Percentiles rank a stretch among this genome's conserved stretches.
Conservation (phyloP, 2,888 invertebrate genomes). For the Blastobasis adustella region DNA sequence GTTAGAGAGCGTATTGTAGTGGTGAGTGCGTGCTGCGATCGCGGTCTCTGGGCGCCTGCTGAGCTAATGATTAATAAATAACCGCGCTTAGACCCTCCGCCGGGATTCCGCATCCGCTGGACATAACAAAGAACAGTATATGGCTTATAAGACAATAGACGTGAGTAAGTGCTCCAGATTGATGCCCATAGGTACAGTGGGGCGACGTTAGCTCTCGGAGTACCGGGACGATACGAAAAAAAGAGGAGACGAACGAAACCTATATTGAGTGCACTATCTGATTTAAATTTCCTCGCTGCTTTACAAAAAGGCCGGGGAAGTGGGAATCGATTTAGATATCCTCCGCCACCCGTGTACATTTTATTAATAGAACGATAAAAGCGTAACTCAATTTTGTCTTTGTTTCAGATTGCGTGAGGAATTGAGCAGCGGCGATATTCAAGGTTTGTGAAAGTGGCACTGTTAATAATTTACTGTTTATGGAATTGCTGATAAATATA, state of each 20-base stretch:
- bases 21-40: constrained; percentile 40
- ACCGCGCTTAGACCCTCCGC: constrained; percentile 10
- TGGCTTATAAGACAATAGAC: too few relatives aligned
- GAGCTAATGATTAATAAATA: constrained; percentile 39
- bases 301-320: constrained; percentile 13
- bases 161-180: too few relatives aligned
- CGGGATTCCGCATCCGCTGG: too few relatives aligned
- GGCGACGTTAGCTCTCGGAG: too few relatives aligned
- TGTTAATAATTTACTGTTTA: too few relatives aligned
- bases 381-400: constrained; percentile 11
- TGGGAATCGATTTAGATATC: constrained; percentile 7
- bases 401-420: constrained; percentile 31
- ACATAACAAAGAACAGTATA: too few relatives aligned
- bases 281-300: constrained; percentile 8
- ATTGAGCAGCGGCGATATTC: constrained; percentile 13
- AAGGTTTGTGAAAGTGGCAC: constrained; percentile 8
- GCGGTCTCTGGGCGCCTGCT: constrained; percentile 32
- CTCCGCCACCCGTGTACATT: constrained; percentile 10
- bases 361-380: constrained; percentile 3
- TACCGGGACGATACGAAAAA: neutral
- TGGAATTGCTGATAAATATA: too few relatives aligned
- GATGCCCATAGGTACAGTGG: too few relatives aligned
- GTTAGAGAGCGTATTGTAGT: constrained; percentile 42
- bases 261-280: constrained; percentile 4
- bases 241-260: neutral